Evolutionary conservation across 2,113 vertebrate species (phyloP), one percentile per base, ranked within the genome.

Genomic region (Andinoacara biseriatus): DNA sequence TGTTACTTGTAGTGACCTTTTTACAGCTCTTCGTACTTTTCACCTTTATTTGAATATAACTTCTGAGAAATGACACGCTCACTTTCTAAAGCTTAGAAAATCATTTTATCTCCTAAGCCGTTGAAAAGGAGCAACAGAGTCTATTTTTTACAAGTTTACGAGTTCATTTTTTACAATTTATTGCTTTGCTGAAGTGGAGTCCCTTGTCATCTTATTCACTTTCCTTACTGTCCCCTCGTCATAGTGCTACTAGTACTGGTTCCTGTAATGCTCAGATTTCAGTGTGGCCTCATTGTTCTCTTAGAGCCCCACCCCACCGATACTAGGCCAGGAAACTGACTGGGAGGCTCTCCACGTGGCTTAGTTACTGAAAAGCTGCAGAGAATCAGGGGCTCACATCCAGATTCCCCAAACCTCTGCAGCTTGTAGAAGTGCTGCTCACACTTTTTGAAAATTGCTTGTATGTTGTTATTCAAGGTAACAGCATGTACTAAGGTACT

Each of bases 81-180:
- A 43, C n/a, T 65, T 46, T 65, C 22, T 14, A 65, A 46, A 65
- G 38, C 24, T 40, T 43, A 24, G 7, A 17, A 49, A 49, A 49
- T 17, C 0, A 17, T 0, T 1, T 43, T 31, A 18, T 20, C 52
- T 33, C 29, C 59, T 60, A 33, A 60, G 58, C 9, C 10, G 38
- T 10, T 38, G 38, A 38, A 38, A 38, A 10, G 38, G 8, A 38
- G 38, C 8, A 38, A 38, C 1, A 38, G 3, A 13, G 40, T 40
- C 10, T 33, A 33, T 31, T 38, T 40, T 10, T 40, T 38, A 38
- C 9, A 10, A 2, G 9, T 10, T 10, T 26, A 26, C 26, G 3
- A 26, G 26, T 26, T 33, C 7, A 33, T 31, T 38, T 40, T 10
- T 40, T 40, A 40, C 10, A 10, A 3, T 10, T 10, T 10, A 40